phyloP scores from a whole-genome alignment of 2,797 vertebrate genomes.

The Dallia pectoralis region DNA sequence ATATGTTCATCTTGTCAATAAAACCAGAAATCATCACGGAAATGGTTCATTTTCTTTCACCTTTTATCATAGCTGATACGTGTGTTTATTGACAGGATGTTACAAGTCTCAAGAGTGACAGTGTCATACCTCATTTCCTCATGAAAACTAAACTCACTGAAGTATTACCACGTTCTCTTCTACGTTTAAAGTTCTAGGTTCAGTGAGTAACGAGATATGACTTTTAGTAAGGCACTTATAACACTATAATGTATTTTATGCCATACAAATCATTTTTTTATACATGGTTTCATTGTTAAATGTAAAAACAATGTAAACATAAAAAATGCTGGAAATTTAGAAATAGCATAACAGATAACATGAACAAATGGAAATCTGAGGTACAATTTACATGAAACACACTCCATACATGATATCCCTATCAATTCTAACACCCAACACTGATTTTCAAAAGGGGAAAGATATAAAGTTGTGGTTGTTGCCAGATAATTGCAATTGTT shows the following conservation, averaged over 20 bases:
- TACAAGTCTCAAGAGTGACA: not conserved
- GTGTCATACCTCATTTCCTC: not conserved
- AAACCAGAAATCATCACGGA: slow-evolving; percentile 16
- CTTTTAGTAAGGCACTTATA: not conserved
- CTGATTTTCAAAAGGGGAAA: not conserved
- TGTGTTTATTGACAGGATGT: not conserved
- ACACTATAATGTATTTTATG: not conserved
- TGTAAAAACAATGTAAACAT: not conserved
- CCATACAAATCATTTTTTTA: not conserved
- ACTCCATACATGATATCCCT: not conserved
- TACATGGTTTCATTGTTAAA: not conserved
- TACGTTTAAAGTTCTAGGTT: not conserved
- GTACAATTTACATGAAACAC: not conserved
- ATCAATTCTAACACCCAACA: not conserved
- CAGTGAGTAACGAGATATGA: not conserved
- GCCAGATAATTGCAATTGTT: slow-evolving; percentile 1
- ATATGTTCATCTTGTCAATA: slow-evolving; percentile 25
- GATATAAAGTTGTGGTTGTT: not conserved
- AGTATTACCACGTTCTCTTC: not conserved
- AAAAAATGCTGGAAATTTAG: not conserved
- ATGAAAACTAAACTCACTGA: not conserved
- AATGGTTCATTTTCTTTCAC: not conserved
- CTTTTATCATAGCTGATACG: not conserved
- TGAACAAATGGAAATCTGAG: not conserved
- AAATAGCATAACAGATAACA: not conserved